Evolutionary conservation across 2,888 invertebrate genomes (phyloP), one percentile per base, ranked within the genome.

Genomic region (Pammene fasciana): DNA sequence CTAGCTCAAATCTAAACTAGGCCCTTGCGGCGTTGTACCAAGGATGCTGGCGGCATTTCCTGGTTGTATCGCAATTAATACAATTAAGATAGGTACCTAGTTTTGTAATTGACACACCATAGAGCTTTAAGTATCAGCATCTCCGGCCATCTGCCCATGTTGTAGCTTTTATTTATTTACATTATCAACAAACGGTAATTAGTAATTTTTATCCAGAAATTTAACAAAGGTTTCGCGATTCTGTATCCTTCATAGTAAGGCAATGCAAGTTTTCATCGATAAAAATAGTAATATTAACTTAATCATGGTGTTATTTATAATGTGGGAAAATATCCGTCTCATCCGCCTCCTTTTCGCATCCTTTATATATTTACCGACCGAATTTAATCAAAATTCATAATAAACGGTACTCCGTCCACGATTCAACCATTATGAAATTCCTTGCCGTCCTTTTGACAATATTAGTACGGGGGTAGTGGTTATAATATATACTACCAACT

Each of bases 341-440:
- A 62, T 68, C 61, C 10, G 18, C 16, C 11, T 34, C 10, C 60
- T 5, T 48, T 65, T 13, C 56, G 56, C 41, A 62, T 68, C 62
- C 48, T n/a, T 56, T 34, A 43, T 34, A 43, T 57, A 64, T 57
- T 66, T 66, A 57, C 66, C 50, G 48, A 62, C 62, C 50, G 62
- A 56, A 68, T 68, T 68, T 68, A 62, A 68, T 68, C 68, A 68
- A 64, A 68, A 64, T 68, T 62, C 62, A 62, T 62, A 62, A 56
- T 68, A 68, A 68, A 56, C 62, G 62, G 62, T 26, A 67, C 56
- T 68, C 56, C 61, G 56, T 56, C 55, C 48, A 26, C 54, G 52
- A 60, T 48, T 60, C 55, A 26, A 43, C 68, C 56, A 56, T 68
- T 68, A 68, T 68, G 62, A 68, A 68, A 68, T 68, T 68, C 68